Base-by-base conservation (phyloP, 2,888 invertebrate genomes). In the Rhagophthalmus giganteus region DNA sequence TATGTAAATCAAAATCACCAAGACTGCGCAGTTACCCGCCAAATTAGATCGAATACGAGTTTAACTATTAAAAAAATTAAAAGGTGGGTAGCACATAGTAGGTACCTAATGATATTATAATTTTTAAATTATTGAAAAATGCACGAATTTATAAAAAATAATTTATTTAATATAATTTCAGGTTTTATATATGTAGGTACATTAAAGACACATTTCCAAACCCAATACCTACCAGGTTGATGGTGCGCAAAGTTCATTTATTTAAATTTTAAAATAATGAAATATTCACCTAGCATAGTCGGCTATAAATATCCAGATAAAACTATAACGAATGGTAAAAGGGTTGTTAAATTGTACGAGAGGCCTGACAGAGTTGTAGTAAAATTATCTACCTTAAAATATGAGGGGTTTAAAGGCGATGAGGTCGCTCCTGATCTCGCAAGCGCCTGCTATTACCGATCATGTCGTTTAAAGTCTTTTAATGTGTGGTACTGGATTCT, bases 281-380 rank as follows among this genome's bases (percentile, higher is more conserved):
- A 65, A 61, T 67, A 67, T 67, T 63, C 66, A 62, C 56, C 57
- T 53, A 49, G 60, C 63, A 63, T 58, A 55, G 60, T 54, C 39
- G 58, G 56, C 57, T 59, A 61, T 63, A 64, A 64, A 62, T 64
- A 64, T 49, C 57, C 57, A 64, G 68, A 67, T 68, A 68, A 68
- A 67, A 65, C 67, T 65, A 65, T 67, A 68, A 68, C 67, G 66
- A 68, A 68, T 67, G 67, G 64, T 66, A 67, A 68, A 67, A 65
- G 66, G 68, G 65, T 66, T 65, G 68, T 69, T 67, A 69, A 66
- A 65, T 69, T 64, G 67, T 66, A 65, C 65, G 64, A 66, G 48
- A 51, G 57, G 45, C 56, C 45, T 45, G 58, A 54, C 35, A 30
- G 44, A 39, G 62, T 59, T 60, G 61, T 67, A 63, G 65, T 60